Base-by-base conservation (phyloP, 2,888 invertebrate genomes). In the Parnassius apollo region DNA sequence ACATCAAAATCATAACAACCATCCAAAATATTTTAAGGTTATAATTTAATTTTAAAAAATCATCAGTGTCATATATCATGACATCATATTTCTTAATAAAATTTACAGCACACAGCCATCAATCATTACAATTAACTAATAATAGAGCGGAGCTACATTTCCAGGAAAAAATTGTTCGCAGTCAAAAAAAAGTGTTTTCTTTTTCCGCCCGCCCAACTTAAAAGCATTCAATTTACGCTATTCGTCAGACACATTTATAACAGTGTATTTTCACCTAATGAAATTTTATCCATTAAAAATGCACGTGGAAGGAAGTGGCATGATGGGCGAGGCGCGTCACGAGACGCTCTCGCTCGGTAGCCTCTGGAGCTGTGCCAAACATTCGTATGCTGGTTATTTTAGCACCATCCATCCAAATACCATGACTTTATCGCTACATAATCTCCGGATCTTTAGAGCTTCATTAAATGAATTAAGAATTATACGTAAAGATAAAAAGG, bases 321-420 rank as follows among this genome's bases (percentile, higher is more conserved):
- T 48, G 52, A 53, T 51, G 59, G 59, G 65, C 72, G 69, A 74
- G 76, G 71, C 78, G 72, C 78, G 77, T 77, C 78, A 76, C 79
- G 77, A 83, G 81, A 82, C 77, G 82, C 80, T 82, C 76, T 82
- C 77, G 82, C 80, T 82, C 76, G 74, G 80, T 77, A 85, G 86
- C 86, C 83, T 79, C 86, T 90, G 90, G 89, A 85, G 57, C 71
- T 65, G 52, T 81, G 90, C 90, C 90, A 91, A 85, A 77, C 72
- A 84, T 80, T 85, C 77, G 80, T 84, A 80, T 82, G 80, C 75
- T 79, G 81, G 88, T 85, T 89, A 89, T 90, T 88, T 88, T 88
- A 78, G 86, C 83, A 82, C 88, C 85, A 87, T 86, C 82, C 81
- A 75, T 83, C 67, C 67, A 77, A 83, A 85, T 82, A 83, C 83